phyloP scores from a whole-genome alignment of 2,113 vertebrate species.

The Falcunculus frontatus region DNA sequence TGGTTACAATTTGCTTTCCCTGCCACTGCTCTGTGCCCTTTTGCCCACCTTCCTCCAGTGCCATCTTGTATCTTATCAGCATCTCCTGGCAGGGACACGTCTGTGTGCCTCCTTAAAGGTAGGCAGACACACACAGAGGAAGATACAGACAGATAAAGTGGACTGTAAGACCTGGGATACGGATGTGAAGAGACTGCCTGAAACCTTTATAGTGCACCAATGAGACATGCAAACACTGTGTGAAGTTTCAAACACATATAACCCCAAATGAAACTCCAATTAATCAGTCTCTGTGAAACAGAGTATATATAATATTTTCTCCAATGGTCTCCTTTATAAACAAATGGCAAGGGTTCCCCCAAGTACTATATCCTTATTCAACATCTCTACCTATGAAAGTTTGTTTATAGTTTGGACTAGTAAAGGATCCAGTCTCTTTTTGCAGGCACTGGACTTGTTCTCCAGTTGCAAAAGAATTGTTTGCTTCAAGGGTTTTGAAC shows the following conservation, averaged over 20 bases:
- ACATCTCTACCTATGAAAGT: not conserved
- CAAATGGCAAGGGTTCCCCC: not conserved
- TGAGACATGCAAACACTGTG: not conserved
- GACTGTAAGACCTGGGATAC: not conserved
- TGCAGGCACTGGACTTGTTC: not conserved
- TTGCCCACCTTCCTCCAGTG: not conserved
- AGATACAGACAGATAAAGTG: not conserved
- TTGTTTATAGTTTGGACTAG: not conserved
- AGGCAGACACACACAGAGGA: not conserved
- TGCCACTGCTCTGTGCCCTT: not conserved
- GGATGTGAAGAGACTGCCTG: not conserved
- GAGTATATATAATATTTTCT: not conserved
- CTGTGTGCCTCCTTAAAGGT: not conserved
- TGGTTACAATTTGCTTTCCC: not conserved
- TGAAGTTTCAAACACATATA: not conserved
- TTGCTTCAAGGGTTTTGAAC: not conserved
- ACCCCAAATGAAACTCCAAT: not conserved
- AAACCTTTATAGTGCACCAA: not conserved
- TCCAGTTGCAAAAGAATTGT: not conserved
- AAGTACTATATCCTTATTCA: not conserved
- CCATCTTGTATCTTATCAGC: not conserved
- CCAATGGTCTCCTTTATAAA: not conserved
- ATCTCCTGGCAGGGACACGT: fast-evolving
- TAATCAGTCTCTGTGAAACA: not conserved
- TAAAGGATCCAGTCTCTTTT: not conserved